Base-by-base conservation (phyloP, 2,888 invertebrate species). In the Hedychridium roseum region DNA sequence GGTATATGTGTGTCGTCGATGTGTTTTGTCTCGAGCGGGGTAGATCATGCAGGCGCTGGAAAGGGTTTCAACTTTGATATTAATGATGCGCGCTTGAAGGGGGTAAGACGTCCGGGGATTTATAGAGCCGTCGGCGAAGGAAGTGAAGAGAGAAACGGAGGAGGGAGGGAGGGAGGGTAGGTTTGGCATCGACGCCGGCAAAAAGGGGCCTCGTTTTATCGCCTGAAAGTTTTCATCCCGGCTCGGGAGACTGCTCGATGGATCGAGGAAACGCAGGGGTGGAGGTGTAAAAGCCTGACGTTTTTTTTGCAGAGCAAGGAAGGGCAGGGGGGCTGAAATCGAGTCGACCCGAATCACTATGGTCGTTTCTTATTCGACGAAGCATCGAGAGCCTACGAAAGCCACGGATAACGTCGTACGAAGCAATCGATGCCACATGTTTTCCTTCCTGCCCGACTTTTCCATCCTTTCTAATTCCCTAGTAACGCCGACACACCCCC, bases 61-160 rank as follows among this genome's bases (percentile, higher is more conserved):
- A n/a, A n/a, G n/a, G n/a, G n/a, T 27, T 45, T 53, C 53, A 51
- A 51, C 58, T 51, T 57, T 51, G 53, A 64, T 66, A 63, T 65
- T 66, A 68, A 68, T 50, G 64, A 62, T 43, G 48, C 46, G 27
- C 40, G 27, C 46, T 54, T 49, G 49, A 60, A 48, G 32, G 35
- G n/a, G 31, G 57, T 44, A 41, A 54, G 54, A 51, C 32, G 46
- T 18, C 44, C 6, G 31, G 47, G 52, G 46, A 57, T 57, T 60
- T 60, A 50, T n/a, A n/a, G n/a, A n/a, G n/a, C n/a, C n/a, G n/a
- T n/a, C n/a, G n/a, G n/a, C n/a, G n/a, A n/a, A n/a, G n/a, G n/a
- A n/a, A n/a, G n/a, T n/a, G n/a, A n/a, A n/a, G n/a, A n/a, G n/a
- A n/a, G n/a, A n/a, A n/a, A n/a, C n/a, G n/a, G 43, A 46, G 40